These are phyloP conservation scores for Drusus annulatus DNA, from an alignment of 1,140 invertebrate species.

Conservation along the genomic window DNA sequence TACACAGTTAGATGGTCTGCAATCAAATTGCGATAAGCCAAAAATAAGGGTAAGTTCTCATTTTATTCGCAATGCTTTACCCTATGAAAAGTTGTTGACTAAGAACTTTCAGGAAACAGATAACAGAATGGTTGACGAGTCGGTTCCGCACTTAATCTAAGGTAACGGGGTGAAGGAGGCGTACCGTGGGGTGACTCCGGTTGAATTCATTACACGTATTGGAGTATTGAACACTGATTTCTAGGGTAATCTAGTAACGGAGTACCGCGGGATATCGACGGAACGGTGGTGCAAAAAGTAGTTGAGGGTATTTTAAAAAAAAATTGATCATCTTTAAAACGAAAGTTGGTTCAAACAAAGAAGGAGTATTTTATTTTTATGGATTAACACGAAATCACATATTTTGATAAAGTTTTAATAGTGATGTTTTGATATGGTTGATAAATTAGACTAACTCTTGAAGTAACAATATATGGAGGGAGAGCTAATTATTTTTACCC, in stretches of 20 bases:
- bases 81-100: background rate
- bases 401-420: too few relatives aligned
- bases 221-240: slow-evolving; percentile 12
- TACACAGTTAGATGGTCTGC: too few relatives aligned
- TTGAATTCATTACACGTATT: background rate
- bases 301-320: background rate
- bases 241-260: background rate
- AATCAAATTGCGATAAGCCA: too few relatives aligned
- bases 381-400: too few relatives aligned
- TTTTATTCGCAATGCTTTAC: background rate
- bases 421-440: too few relatives aligned
- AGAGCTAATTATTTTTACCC: too few relatives aligned
- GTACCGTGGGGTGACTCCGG: slow-evolving; percentile 11
- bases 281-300: background rate
- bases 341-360: too few relatives aligned
- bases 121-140: background rate
- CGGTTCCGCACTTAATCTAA: background rate
- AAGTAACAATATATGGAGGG: too few relatives aligned
- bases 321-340: too few relatives aligned
- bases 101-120: background rate
- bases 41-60: background rate
- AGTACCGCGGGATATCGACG: background rate
- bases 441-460: too few relatives aligned
- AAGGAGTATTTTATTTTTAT: too few relatives aligned
- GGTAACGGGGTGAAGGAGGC: background rate